Base-by-base conservation (phyloP, 2,113 vertebrate genomes). In the Pluvialis apricaria region DNA sequence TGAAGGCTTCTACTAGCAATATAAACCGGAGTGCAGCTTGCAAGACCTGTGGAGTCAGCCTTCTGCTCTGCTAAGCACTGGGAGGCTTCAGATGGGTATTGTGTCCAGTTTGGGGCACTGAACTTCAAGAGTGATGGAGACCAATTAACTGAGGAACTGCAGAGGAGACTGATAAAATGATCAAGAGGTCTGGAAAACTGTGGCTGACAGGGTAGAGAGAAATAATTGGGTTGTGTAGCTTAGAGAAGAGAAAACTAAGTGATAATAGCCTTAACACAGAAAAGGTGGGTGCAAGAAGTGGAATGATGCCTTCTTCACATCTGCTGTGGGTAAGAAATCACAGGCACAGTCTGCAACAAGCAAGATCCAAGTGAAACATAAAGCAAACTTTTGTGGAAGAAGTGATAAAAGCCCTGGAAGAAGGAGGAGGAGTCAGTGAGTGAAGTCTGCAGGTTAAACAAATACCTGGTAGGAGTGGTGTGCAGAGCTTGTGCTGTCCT, bases 1-100 rank as follows among this genome's bases (percentile, higher is more conserved):
- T 54, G 32, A 24, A 71, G 84, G 20, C 31, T 52, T 85, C 45
- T 24, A 6, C 21, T 5, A 12, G 4, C 68, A 8, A 22, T n/a
- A n/a, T 54, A 20, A 64, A 3, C 15, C 1, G 0, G 28, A 81
- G 29, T n/a, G 34, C 21, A 29, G n/a, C 64, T 52, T 28, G 34
- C 44, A 18, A 26, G 70, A 18, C 4, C 2, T 22, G 26, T 42
- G 36, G 22, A 26, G 9, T 15, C 6, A 16, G 17, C 29, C 34
- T 49, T 72, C 54, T 80, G 62, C 32, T 81, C 40, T 6, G 1
- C 42, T 28, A 11, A 44, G 45, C 32, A 7, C 29, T 34, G 54
- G 34, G 60, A 68, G 49, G 12, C 60, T 88, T 55, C 6, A 29
- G 20, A 31, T 72, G 58, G 64, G 9, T 38, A 8, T 36, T 58